Evolutionary conservation across 1,140 invertebrate species (phyloP), one percentile per base, ranked within the genome.

Genomic region (Pachypeltis micranthus): DNA sequence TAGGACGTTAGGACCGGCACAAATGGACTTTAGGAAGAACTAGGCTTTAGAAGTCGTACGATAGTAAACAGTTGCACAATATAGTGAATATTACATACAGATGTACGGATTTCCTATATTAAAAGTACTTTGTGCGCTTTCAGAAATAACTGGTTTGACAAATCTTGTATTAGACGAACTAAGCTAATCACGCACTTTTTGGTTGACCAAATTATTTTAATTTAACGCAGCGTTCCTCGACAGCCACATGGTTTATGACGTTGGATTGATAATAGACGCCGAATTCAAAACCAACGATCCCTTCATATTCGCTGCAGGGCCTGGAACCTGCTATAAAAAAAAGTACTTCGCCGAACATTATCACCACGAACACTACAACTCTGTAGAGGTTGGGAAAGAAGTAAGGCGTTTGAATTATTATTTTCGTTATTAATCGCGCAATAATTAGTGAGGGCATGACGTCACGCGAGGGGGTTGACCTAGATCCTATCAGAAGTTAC

Each of bases 281-380:
- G 70, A 79, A 24, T 87, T 82, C 68, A 76, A 80, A 44, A 90
- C 86, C 0, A 87, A 85, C 72, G 87, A 89, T 70, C 77, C 78
- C 0, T 72, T 73, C 51, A 83, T 90, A 51, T 81, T 79, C 64
- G 86, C 80, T 1, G 86, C 85, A 25, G 87, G 87, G 0, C 76
- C 84, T 0, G 70, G 85, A 44, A 85, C 84, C 1, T 76, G 78
- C 55, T 85, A 85, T 68, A 79, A 80, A 1, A 77, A 78, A 23
- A 76, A 75, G 39, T 76, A 79, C 67, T 74, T 77, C 56, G 77
- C 78, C 0, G 70, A 76, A 0, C 65, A 72, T 26, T 70, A 72
- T 47, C 65, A 73, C 12, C 81, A 84, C 63, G 67, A 72, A 3
- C 74, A 80, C 63, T 83, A 78, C 66, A 79, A 75, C 68, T 75